Conservation (phyloP, 2,888 invertebrate species). For the Aelia acuminata region DNA sequence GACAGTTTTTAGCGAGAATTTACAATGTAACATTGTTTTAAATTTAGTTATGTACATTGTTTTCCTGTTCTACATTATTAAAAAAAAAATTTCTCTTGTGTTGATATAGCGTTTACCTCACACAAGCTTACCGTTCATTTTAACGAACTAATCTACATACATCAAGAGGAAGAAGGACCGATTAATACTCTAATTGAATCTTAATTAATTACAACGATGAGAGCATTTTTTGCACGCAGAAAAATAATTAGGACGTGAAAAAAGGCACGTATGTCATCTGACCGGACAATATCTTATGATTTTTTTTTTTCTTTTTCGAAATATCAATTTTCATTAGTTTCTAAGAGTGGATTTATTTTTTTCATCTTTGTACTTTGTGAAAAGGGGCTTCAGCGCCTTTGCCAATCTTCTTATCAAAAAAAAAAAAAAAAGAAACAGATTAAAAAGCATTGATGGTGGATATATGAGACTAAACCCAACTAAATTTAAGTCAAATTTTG, state of each 20-base stretch:
- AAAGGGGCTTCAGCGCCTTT: too few species aligned
- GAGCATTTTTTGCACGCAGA: background rate
- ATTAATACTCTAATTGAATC: background rate
- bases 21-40: too few species aligned
- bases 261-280: background rate
- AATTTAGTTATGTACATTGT: too few species aligned
- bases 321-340: background rate
- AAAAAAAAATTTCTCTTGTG: background rate
- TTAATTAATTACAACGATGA: background rate
- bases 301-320: background rate
- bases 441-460: too few species aligned
- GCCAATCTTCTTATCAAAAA: too few species aligned
- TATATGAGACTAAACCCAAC: too few species aligned
- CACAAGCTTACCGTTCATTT: background rate
- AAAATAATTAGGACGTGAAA: background rate
- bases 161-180: background rate
- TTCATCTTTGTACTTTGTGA: background rate
- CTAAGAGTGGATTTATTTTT: background rate
- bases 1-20: too few species aligned
- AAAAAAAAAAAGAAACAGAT: too few species aligned
- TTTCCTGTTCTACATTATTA: too few species aligned
- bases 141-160: background rate
- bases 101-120: background rate
- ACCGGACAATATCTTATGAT: background rate
- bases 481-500: too few species aligned